These are phyloP conservation scores for Laupala kohalensis DNA, from an alignment of 1,140 invertebrate species.

Conservation along the genomic window DNA sequence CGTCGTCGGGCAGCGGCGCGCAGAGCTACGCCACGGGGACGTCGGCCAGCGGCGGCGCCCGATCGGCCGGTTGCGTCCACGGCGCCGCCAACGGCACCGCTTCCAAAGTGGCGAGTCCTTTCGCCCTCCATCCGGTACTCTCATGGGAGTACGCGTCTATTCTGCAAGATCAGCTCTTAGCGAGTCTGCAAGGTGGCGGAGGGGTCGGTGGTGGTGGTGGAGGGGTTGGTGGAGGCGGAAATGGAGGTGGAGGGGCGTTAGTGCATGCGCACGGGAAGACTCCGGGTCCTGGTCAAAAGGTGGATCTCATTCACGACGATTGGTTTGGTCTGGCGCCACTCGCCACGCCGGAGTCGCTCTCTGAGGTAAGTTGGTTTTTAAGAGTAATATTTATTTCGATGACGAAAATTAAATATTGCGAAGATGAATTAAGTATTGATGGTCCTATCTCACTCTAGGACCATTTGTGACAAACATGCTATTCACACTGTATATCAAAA, in stretches of 20 bases:
- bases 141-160: slow-evolving; percentile 25
- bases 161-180: slow-evolving; percentile 20
- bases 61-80: not conserved
- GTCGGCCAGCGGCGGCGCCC: not conserved
- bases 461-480: too few relatives aligned
- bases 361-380: slow-evolving; percentile 50
- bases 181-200: slow-evolving; percentile 9
- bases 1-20: slow-evolving; percentile 2
- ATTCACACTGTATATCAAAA: too few relatives aligned
- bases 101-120: slow-evolving; percentile 18
- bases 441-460: too few relatives aligned
- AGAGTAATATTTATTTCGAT: too few relatives aligned
- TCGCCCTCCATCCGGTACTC: slow-evolving; percentile 18
- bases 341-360: slow-evolving; percentile 73
- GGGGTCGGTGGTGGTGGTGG: not conserved
- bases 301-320: slow-evolving; percentile 43
- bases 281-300: slow-evolving; percentile 11
- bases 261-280: not conserved
- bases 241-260: not conserved
- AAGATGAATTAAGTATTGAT: too few relatives aligned
- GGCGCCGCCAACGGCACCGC: too few relatives aligned
- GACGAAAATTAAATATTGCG: too few relatives aligned
- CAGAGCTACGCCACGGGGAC: not conserved
- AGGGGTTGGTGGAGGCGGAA: not conserved
- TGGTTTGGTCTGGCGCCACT: slow-evolving; percentile 60